phyloP scores from a whole-genome alignment of 2,797 vertebrate genomes.

The Leucoraja ocellata region DNA sequence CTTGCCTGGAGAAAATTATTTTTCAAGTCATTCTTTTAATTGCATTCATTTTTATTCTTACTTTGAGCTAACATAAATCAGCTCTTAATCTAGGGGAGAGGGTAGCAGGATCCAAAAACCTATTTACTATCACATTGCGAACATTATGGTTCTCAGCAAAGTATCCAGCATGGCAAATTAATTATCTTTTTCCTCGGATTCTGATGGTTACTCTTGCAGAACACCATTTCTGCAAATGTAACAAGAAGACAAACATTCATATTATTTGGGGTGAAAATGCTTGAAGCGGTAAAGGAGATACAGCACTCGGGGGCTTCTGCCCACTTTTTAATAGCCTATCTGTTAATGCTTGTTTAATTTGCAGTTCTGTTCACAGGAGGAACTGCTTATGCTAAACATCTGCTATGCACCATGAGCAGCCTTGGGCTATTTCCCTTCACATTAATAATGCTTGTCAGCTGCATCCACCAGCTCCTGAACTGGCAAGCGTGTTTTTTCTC shows the following conservation, averaged over 20 bases:
- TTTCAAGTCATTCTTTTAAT: background rate
- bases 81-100: background rate
- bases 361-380: conserved; percentile 35
- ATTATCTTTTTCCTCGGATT: background rate
- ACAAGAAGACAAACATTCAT: background rate
- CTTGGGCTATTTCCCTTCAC: conserved; percentile 39
- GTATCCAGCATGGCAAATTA: background rate
- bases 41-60: background rate
- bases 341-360: conserved; percentile 33
- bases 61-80: background rate
- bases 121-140: background rate
- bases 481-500: conserved; percentile 46
- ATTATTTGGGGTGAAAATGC: no score
- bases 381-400: conserved; percentile 47
- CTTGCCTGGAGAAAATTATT: background rate
- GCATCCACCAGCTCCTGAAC: background rate
- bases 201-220: background rate
- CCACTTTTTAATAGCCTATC: background rate
- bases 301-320: background rate
- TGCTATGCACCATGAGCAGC: conserved; percentile 33
- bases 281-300: background rate
- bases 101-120: background rate
- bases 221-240: background rate
- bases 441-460: conserved; percentile 46
- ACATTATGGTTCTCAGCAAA: background rate